phyloP scores from a whole-genome alignment of 2,113 vertebrate species.

The Podocnemis expansa region DNA sequence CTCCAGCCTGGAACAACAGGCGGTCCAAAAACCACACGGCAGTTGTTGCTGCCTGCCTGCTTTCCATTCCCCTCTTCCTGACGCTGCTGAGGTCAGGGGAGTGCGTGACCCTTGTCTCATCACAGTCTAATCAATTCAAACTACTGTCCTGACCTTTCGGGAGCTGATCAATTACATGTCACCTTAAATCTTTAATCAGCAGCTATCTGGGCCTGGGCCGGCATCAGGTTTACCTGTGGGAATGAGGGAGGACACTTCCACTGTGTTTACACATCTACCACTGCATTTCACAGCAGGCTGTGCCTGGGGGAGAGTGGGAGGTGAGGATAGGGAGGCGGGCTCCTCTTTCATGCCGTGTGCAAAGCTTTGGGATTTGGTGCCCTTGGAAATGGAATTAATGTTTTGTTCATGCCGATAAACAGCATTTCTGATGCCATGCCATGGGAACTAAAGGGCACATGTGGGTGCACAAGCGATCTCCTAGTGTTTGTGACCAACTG shows the following conservation, averaged over 20 bases:
- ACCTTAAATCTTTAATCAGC: background rate
- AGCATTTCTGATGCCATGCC: rapidly evolving
- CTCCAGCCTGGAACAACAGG: background rate
- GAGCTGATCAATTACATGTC: background rate
- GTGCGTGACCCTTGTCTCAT: background rate
- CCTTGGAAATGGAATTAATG: background rate
- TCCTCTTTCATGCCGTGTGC: background rate
- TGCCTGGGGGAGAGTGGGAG: background rate
- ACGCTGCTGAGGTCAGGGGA: background rate
- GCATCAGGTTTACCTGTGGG: background rate
- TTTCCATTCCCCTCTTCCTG: background rate
- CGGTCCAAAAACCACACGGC: background rate
- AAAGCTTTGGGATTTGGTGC: background rate
- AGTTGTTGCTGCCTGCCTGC: background rate
- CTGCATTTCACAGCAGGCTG: background rate
- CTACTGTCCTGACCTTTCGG: background rate
- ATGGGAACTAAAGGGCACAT: background rate
- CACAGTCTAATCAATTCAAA: background rate
- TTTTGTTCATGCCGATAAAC: background rate
- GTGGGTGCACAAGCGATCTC: background rate
- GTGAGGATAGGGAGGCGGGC: background rate
- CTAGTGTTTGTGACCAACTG: background rate
- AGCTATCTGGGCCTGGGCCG: background rate
- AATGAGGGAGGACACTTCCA: background rate
- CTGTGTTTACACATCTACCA: background rate